phyloP scores from a whole-genome alignment of 2,113 vertebrate genomes.

The Heptranchias perlo region DNA sequence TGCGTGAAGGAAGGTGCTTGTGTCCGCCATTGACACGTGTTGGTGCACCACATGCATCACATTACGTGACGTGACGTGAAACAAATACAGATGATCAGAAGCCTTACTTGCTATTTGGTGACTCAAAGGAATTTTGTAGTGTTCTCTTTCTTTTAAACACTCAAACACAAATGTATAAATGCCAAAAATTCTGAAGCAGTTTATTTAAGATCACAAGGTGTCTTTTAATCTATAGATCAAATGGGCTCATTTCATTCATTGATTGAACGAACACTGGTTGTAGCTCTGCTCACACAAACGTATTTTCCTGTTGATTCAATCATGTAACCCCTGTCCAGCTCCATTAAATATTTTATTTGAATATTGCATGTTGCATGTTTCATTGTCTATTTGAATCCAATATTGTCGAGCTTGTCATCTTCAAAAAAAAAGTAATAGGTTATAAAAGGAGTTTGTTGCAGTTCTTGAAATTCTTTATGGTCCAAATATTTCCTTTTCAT shows the following conservation, averaged over 20 bases:
- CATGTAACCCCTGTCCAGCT: neutral
- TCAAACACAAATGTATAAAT: too few relatives aligned
- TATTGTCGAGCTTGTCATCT: neutral
- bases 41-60: too few relatives aligned
- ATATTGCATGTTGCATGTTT: neutral
- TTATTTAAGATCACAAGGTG: too few relatives aligned
- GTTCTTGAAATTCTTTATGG: neutral
- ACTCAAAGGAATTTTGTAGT: too few relatives aligned
- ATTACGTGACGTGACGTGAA: too few relatives aligned
- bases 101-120: too few relatives aligned
- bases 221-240: neutral
- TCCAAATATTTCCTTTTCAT: neutral
- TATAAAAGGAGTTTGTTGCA: neutral
- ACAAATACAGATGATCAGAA: too few relatives aligned
- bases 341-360: neutral
- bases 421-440: neutral
- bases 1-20: too few relatives aligned
- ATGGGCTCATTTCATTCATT: neutral
- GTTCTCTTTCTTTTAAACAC: too few relatives aligned
- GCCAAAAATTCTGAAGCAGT: too few relatives aligned
- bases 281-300: neutral
- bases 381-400: too few relatives aligned
- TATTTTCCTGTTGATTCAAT: neutral
- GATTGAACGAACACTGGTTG: neutral
- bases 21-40: too few relatives aligned